Conservation (phyloP, 1,140 invertebrate genomes). For the Heliconius eleuchia region DNA sequence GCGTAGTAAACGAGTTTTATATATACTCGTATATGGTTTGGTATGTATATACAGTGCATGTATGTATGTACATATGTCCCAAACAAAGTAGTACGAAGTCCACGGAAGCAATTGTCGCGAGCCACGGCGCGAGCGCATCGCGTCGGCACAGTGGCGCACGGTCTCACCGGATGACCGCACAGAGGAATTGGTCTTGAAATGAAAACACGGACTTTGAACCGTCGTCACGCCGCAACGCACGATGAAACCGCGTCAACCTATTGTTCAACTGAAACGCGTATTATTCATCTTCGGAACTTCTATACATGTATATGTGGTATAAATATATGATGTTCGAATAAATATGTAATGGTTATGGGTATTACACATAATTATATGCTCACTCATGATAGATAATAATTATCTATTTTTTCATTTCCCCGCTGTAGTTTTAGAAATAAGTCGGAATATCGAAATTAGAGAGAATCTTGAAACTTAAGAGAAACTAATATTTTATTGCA, state of each 20-base stretch:
- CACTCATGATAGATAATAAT: no score
- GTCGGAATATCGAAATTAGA: no score
- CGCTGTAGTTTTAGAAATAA: no score
- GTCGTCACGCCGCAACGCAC: constrained; percentile 10
- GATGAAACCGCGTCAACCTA: constrained; percentile 26
- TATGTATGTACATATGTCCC: background rate
- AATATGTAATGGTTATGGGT: no score
- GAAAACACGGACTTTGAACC: constrained; percentile 58
- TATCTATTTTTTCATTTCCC: no score
- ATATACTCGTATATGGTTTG: no score
- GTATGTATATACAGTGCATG: background rate
- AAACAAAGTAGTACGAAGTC: constrained; percentile 27
- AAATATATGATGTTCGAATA: no score
- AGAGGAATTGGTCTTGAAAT: constrained; percentile 40
- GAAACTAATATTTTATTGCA: no score
- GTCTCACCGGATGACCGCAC: constrained; percentile 17
- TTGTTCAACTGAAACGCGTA: constrained; percentile 29
- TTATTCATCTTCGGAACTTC: background rate
- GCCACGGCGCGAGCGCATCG: constrained; percentile 19
- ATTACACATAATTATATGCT: no score
- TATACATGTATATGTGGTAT: background rate
- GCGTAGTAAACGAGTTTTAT: no score
- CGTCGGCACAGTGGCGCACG: constrained; percentile 2
- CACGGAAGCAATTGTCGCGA: constrained; percentile 15
- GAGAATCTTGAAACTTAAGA: no score